phyloP scores from a whole-genome alignment of 2,113 vertebrate species.

The Callopanchax toddi region DNA sequence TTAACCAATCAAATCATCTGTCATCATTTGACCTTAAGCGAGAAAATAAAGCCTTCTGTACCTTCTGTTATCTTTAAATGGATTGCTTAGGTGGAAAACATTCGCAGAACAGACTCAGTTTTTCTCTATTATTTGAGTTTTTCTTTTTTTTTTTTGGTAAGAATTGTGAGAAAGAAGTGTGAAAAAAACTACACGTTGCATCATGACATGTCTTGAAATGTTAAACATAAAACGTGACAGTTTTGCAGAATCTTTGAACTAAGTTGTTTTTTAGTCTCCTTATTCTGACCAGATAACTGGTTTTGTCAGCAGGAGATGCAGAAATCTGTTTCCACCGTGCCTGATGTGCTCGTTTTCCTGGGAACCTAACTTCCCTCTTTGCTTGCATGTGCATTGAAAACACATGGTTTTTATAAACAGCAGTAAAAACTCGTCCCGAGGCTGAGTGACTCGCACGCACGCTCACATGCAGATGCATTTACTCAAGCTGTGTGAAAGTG shows the following conservation, averaged over 20 bases:
- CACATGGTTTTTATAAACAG: constrained; percentile 59
- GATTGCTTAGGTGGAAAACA: constrained; percentile 16
- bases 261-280: neutral
- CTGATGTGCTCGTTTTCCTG: constrained; percentile 30
- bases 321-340: constrained; percentile 15
- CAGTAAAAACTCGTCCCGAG: constrained; percentile 49
- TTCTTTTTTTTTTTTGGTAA: too few species aligned
- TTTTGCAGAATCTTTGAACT: constrained; percentile 3
- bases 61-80: constrained; percentile 7
- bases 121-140: neutral
- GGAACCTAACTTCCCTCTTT: constrained; percentile 22
- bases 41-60: neutral
- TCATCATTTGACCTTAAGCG: constrained; percentile 15
- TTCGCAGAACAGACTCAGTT: constrained; percentile 3
- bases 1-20: neutral
- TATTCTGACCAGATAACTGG: neutral
- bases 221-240: neutral
- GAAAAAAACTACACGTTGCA: neutral
- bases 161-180: too few species aligned
- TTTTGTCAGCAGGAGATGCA: neutral
- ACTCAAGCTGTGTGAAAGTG: constrained; percentile 24
- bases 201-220: neutral
- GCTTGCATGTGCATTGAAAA: constrained; percentile 30
- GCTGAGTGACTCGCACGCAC: constrained; percentile 25
- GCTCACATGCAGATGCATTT: constrained; percentile 31